A percentile compares a stretch with the other conserved stretches of the same genome.
Conservation (phyloP, 2,113 vertebrate genomes). For the Psammodynastes pulverulentus region DNA sequence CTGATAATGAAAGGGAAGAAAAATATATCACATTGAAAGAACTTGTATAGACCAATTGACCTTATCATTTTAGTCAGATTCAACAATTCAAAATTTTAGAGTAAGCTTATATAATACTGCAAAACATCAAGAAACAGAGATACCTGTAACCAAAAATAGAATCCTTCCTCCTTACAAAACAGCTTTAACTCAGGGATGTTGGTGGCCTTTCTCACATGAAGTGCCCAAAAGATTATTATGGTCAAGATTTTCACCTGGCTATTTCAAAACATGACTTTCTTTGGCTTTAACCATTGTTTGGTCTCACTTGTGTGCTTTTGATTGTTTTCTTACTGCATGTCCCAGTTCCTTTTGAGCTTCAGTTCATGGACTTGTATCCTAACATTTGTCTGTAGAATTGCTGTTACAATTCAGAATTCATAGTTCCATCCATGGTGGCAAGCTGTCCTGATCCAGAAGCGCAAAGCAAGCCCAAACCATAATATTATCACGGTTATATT, state of each 20-base stretch:
- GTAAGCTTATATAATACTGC: neutral
- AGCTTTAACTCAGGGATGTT: neutral
- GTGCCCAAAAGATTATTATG: neutral
- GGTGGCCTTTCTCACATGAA: neutral
- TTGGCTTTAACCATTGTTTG: neutral
- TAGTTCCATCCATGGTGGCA: neutral
- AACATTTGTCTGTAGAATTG: neutral
- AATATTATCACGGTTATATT: neutral
- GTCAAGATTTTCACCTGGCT: neutral
- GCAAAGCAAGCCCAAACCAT: neutral
- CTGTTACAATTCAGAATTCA: neutral
- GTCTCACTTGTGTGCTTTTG: neutral
- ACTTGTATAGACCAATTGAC: neutral
- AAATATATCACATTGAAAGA: neutral
- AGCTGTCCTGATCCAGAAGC: neutral
- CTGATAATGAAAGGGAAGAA: constrained; percentile 62
- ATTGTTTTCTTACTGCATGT: neutral
- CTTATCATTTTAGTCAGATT: neutral
- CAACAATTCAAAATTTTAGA: neutral
- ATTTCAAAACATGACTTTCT: neutral
- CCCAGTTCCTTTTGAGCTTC: neutral
- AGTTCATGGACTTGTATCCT: neutral
- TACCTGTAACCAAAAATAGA: neutral
- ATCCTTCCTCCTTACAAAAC: neutral
- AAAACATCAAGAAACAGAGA: constrained; percentile 1